Percentiles rank a stretch among this genome's conserved stretches.
These are phyloP conservation scores for Aphyosemion australe DNA, from an alignment of 2,113 vertebrate genomes.

Conservation along the genomic window DNA sequence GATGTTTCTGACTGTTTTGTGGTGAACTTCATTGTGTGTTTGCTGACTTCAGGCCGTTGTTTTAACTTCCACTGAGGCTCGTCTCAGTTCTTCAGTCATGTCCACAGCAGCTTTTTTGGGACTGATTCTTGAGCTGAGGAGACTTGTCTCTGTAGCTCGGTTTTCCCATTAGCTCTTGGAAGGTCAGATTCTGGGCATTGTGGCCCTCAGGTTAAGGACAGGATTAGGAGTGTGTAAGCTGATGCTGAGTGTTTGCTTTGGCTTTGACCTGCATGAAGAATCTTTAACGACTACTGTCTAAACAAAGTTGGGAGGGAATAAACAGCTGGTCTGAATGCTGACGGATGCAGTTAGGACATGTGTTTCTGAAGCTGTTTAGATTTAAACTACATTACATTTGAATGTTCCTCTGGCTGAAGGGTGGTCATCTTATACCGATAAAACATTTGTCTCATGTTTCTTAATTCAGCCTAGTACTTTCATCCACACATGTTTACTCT, in stretches of 20 bases:
- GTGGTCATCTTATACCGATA: background rate
- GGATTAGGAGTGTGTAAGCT: constrained; percentile 56
- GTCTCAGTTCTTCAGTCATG: no score
- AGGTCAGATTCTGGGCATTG: constrained; percentile 36
- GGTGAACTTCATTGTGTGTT: constrained; percentile 24
- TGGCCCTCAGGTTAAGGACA: constrained; percentile 52
- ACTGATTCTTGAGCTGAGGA: constrained; percentile 21
- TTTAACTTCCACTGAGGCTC: constrained; percentile 23
- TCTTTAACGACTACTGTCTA: constrained; percentile 45
- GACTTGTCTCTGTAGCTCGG: background rate
- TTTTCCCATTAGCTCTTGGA: constrained; percentile 41
- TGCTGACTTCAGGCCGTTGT: background rate
- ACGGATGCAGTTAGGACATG: background rate
- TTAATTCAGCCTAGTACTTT: background rate
- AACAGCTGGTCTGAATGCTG: constrained; percentile 3
- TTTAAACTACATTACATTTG: background rate
- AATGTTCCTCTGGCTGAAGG: background rate
- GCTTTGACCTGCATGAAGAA: constrained; percentile 48
- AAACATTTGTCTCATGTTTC: background rate
- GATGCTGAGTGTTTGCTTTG: constrained; percentile 57
- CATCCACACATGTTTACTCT: background rate
- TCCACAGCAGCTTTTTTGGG: background rate
- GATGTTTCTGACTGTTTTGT: no score
- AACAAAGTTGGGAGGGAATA: constrained; percentile 30
- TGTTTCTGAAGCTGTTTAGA: background rate